Conservation (phyloP, 2,888 invertebrate species). For the Hartigia nigra region DNA sequence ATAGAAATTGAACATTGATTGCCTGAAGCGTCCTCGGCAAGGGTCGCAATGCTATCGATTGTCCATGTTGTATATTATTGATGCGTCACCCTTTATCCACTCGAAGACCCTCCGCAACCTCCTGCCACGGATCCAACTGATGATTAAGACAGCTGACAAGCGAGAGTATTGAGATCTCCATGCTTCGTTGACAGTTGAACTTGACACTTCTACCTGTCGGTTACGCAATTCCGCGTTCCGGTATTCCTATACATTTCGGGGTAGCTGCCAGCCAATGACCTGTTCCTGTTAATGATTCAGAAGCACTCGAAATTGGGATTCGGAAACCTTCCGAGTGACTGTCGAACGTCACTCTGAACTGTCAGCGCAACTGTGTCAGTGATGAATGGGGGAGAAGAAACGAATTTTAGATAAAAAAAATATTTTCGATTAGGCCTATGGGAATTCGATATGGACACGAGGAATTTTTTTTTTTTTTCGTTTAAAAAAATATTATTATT, state of each 20-base stretch:
- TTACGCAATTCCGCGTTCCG: neutral
- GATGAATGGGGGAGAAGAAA: too few species aligned
- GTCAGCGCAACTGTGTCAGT: too few species aligned
- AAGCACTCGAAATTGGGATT: too few species aligned
- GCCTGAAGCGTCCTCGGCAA: neutral
- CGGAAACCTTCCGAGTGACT: neutral
- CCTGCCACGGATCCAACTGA: neutral
- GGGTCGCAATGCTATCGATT: neutral
- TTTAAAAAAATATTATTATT: neutral
- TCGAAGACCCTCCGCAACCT: too few species aligned
- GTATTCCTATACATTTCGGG: neutral
- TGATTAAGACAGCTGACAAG: neutral
- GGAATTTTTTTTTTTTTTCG: neutral
- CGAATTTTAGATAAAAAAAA: too few species aligned
- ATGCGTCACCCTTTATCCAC: neutral
- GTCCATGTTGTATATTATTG: neutral
- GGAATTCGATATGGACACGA: neutral
- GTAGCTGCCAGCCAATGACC: too few species aligned
- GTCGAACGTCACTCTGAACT: neutral
- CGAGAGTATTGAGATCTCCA: neutral
- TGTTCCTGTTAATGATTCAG: neutral
- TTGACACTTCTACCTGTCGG: neutral
- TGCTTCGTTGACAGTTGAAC: neutral
- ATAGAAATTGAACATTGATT: conserved; percentile 31
- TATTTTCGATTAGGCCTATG: too few species aligned